Percentiles rank a stretch among this genome's conserved stretches.
These are phyloP conservation scores for Exocentrus adspersus DNA, from an alignment of 2,888 invertebrate species.

Conservation along the genomic window DNA sequence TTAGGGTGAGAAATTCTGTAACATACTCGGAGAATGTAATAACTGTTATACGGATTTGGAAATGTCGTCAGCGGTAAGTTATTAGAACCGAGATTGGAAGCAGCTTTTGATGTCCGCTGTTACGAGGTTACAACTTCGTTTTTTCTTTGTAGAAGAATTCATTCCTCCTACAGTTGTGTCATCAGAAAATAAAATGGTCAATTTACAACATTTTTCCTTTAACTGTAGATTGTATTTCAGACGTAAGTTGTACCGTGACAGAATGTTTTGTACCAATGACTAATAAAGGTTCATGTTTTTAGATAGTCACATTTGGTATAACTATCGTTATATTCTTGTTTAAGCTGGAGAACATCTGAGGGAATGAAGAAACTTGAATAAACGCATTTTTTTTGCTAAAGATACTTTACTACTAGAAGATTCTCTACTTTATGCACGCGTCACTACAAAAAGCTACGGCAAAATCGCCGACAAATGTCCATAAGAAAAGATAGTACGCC, in stretches of 20 bases:
- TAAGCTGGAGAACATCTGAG: slow-evolving; percentile 2
- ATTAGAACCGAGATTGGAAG: no score
- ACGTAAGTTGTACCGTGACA: slow-evolving; percentile 1
- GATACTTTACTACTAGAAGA: no score
- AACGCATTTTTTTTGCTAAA: no score
- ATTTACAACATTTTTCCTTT: background rate
- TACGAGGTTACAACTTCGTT: background rate
- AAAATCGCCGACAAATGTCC: no score
- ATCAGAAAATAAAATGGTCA: slow-evolving; percentile 8
- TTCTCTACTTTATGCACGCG: no score
- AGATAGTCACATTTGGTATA: slow-evolving; percentile 12
- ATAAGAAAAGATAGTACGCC: no score
- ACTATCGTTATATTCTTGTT: slow-evolving; percentile 20
- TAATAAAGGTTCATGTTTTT: background rate
- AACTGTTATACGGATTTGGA: slow-evolving; percentile 13
- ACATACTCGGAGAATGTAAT: slow-evolving; percentile 20
- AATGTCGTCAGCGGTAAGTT: slow-evolving; percentile 15
- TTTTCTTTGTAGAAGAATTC: slow-evolving; percentile 18
- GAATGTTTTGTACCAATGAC: background rate
- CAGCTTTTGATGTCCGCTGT: no score
- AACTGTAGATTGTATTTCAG: background rate
- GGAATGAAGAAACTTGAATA: background rate
- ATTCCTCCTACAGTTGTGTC: slow-evolving; percentile 9
- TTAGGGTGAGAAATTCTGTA: slow-evolving; percentile 5
- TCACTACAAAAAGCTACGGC: no score